These are phyloP conservation scores for Xyrichtys novacula DNA, from an alignment of 2,797 vertebrate species.

Conservation along the genomic window DNA sequence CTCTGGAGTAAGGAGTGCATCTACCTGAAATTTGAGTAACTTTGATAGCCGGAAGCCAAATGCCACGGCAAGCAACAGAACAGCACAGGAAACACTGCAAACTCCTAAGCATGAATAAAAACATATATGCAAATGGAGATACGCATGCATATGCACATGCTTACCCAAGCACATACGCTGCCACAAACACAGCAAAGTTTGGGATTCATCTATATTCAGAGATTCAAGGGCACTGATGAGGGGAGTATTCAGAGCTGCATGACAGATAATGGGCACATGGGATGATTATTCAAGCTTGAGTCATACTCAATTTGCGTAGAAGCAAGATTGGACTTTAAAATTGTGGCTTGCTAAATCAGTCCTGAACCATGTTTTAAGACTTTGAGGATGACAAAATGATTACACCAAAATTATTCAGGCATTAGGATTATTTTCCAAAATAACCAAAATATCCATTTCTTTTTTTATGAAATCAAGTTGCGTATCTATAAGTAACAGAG, in stretches of 20 bases:
- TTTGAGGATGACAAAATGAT: neutral
- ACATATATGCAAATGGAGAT: constrained; percentile 53
- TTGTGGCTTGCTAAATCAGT: constrained; percentile 8
- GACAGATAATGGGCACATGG: neutral
- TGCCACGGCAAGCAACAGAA: constrained; percentile 41
- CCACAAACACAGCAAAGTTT: constrained; percentile 8
- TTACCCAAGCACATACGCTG: constrained; percentile 1
- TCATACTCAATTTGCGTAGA: constrained; percentile 7
- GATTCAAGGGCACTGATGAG: constrained; percentile 10
- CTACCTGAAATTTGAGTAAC: constrained; percentile 61
- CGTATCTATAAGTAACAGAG: neutral
- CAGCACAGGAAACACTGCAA: constrained; percentile 29
- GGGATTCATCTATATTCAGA: constrained; percentile 20
- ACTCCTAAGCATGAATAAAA: constrained; percentile 54
- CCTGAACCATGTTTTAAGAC: no score
- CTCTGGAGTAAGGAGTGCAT: constrained; percentile 45
- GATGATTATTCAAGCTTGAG: constrained; percentile 20
- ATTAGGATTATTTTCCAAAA: neutral
- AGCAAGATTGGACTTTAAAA: neutral
- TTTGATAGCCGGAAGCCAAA: constrained; percentile 45
- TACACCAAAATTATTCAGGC: neutral
- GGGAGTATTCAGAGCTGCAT: constrained; percentile 10
- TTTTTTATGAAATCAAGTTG: neutral
- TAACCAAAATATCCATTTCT: neutral
- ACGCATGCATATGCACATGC: constrained; percentile 6